Base-by-base conservation (phyloP, 2,113 vertebrate species). In the Plestiodon gilberti region DNA sequence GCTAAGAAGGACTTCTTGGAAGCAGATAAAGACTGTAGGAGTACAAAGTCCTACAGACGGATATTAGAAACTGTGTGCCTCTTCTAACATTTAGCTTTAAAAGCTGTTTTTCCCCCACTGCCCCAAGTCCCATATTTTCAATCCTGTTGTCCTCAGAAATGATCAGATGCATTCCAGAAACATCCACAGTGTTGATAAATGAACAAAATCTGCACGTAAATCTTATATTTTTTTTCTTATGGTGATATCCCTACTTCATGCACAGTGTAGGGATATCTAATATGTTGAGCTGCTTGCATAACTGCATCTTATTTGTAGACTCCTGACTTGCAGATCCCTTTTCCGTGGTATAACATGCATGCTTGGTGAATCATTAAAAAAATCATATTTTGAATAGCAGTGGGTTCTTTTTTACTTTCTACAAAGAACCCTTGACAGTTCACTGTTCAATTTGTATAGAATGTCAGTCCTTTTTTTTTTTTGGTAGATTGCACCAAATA, bases 11-110 rank as follows among this genome's bases (percentile, higher is more conserved):
- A n/a, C 85, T 87, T 82, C 3, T 0, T 64, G 38, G 88, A 77
- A 86, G 82, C 83, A 87, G 87, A 0, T 8, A 89, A 81, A 52
- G 62, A 3, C 0, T 6, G 40, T 69, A 82, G 90, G 89, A 90
- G 28, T 0, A 28, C 57, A 61, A 83, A 91, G 85, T 90, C 90
- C 79, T 87, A 57, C 87, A 82, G 18, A 0, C 1, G 78, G 86
- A 91, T 83, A 70, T 91, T 87, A 74, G 89, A 91, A 82, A 90
- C 75, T 90, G 88, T 94, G 95, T 95, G 95, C 94, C 92, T 94
- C 94, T 92, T 91, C 92, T 89, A 87, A 93, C 67, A 67, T 85
- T 94, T 94, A 92, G 93, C 90, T 95, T 94, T 94, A 94, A 95
- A 92, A 71, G 69, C 81, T 81, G 43, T 20, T 62, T 91, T 82